Evolutionary conservation across 2,888 invertebrate species (phyloP), one percentile per base, ranked within the genome.

Genomic region (Crossocerus cetratus): DNA sequence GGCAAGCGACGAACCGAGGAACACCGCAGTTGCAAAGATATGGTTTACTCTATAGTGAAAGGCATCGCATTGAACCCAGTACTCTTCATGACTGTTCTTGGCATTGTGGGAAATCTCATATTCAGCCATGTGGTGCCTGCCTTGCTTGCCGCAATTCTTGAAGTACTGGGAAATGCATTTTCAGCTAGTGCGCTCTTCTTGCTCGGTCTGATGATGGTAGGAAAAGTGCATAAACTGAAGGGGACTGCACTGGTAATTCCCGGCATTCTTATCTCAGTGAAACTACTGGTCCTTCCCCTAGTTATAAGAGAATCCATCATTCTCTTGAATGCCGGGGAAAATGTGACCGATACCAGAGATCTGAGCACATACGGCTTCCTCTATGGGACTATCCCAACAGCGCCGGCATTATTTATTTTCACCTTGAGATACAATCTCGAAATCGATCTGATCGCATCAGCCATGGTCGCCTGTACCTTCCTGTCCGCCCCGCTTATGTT

Each of bases 341-440:
- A 95, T 86, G 92, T 93, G 16, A 94, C 95, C 18, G 96, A 96
- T 82, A 96, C 96, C 0, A 92, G 94, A 11, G 96, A 97, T 77
- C 91, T 97, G 69, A 96, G 97, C 79, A 98, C 97, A 53, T 98
- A 96, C 89, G 98, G 97, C 0, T 99, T 99, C 91, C 92, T 99
- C 0, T 98, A 98, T 88, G 98, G 99, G 65, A 98, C 98, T 0
- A 96, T 99, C 90, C 99, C 99, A 0, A 95, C 98, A 0, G 98
- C 98, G 0, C 98, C 98, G 0, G 97, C 97, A n/a, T 96, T 98
- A 0, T 98, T 98, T 89, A 97, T 99, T 2, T 97, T 98, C 90
- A 97, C 98, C 0, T 94, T 96, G 54, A 94, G 97, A 77, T 98
- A 98, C 88, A 94, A 94, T 79, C 90, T 97, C 64, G 97, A 97